Conservation (phyloP, 2,888 invertebrate genomes). For the Megaustenia siamemsis region DNA sequence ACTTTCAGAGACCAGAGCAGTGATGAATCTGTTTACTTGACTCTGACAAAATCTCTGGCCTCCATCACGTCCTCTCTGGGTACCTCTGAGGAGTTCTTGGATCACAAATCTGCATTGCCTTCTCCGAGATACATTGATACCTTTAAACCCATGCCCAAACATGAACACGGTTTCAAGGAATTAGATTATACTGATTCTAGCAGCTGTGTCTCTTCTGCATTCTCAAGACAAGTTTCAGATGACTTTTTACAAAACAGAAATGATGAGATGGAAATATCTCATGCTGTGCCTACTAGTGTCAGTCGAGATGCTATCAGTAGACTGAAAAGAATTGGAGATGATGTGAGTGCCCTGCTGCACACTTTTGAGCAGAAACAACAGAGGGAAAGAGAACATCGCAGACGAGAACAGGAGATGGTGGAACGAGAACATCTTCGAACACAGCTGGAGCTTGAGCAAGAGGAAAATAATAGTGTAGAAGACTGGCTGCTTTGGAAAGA, state of each 20-base stretch:
- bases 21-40: constrained; percentile 69
- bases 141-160: constrained; percentile 25
- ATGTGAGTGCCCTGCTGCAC: constrained; percentile 66
- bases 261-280: constrained; percentile 69
- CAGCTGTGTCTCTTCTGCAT: constrained; percentile 46
- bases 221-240: constrained; percentile 66
- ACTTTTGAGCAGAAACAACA: constrained; percentile 70
- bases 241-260: constrained; percentile 70
- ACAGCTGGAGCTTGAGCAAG: constrained; percentile 71
- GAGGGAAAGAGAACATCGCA: constrained; percentile 69
- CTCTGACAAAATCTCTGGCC: constrained; percentile 56
- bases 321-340: constrained; percentile 69
- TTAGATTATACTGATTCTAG: constrained; percentile 47
- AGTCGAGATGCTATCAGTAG: constrained; percentile 70
- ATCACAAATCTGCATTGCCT: constrained; percentile 40
- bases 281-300: constrained; percentile 61
- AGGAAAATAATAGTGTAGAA: constrained; percentile 73
- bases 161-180: constrained; percentile 53
- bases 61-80: constrained; percentile 56
- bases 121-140: neutral
- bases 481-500: constrained; percentile 66
- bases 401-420: constrained; percentile 69
- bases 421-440: constrained; percentile 73
- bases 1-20: constrained; percentile 73
- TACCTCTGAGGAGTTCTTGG: constrained; percentile 58